Evolutionary conservation across 2,888 invertebrate genomes (phyloP), one percentile per base, ranked within the genome.

Genomic region (Cataglyphis rosenhaueri): DNA sequence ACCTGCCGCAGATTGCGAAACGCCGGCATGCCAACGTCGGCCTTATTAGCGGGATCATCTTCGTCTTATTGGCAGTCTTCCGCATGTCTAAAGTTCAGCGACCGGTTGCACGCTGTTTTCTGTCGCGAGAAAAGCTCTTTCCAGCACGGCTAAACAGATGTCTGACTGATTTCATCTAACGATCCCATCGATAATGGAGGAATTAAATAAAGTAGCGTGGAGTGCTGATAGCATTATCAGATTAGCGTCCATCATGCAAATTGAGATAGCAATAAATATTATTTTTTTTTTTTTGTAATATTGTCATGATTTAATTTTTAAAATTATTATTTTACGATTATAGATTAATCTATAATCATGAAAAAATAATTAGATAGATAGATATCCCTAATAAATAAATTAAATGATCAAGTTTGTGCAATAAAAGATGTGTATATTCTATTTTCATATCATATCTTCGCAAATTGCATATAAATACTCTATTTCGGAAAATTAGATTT

Each of bases 51-150:
- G 25, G n/a, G 9, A 48, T 10, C 66, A 12, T 79, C 52, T 32
- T 6, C 25, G 38, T 65, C 12, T 41, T 44, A 44, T 44, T 78
- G 48, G 59, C 52, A 44, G 21, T 10, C 18, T 25, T 62, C 55
- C 32, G 83, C 57, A 70, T 48, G 32, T 25, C 25, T 70, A 32
- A 82, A 57, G 88, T 90, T 92, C 89, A 88, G 82, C 83, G 88
- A 90, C 91, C 90, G 84, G 32, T 70, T 59, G 79, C 84, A 83
- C 85, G 6, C 18, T 52, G n/a, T 21, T 21, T 70, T 68, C 65
- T 21, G 59, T 32, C 15, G 41, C 76, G 29, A 83, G 85, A 84
- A 85, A 86, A 82, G 73, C 81, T 59, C 75, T 71, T 84, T 89
- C 84, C 68, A 87, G 83, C 85, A 71, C 83, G 78, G 25, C 64